Percentiles rank a stretch among this genome's conserved stretches.
Evolutionary conservation across 2,797 vertebrate species (phyloP).

Genomic region (Orientallactaga sibirica): DNA sequence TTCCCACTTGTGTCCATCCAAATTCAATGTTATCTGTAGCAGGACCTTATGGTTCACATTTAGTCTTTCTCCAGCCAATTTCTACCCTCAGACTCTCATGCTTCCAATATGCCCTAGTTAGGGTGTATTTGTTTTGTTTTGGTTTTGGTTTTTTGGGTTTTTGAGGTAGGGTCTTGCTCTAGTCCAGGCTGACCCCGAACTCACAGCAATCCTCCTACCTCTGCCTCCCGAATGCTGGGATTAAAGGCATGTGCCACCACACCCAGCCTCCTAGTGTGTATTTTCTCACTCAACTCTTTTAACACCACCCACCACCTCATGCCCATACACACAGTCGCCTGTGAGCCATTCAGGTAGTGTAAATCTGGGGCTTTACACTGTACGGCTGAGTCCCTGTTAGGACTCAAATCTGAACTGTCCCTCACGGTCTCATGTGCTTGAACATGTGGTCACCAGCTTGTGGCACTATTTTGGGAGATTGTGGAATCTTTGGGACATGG

Average conservation of each 20-base stretch:
- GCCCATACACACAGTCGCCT: background rate
- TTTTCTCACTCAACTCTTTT: conserved; percentile 41
- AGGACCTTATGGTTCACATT: background rate
- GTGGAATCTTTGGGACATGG: background rate
- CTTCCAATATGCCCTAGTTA: background rate
- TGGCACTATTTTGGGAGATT: background rate
- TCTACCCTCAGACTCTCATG: background rate
- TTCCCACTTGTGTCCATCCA: background rate
- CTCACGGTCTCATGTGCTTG: background rate
- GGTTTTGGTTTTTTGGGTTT: too few species aligned
- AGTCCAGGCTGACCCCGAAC: too few species aligned
- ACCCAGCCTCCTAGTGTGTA: background rate
- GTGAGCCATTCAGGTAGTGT: background rate
- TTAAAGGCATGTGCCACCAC: too few species aligned
- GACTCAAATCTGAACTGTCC: background rate
- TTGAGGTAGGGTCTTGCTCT: too few species aligned
- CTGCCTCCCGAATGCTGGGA: too few species aligned
- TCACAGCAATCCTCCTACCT: too few species aligned
- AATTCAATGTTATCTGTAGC: background rate
- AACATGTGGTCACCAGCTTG: background rate
- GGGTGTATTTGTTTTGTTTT: too few species aligned
- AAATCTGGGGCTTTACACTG: background rate
- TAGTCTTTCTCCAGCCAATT: background rate
- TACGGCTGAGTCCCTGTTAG: background rate
- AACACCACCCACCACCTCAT: background rate